A percentile compares a stretch with the other conserved stretches of the same genome.
Conservation (phyloP, 1,140 invertebrate species). For the Eurosta solidaginis region DNA sequence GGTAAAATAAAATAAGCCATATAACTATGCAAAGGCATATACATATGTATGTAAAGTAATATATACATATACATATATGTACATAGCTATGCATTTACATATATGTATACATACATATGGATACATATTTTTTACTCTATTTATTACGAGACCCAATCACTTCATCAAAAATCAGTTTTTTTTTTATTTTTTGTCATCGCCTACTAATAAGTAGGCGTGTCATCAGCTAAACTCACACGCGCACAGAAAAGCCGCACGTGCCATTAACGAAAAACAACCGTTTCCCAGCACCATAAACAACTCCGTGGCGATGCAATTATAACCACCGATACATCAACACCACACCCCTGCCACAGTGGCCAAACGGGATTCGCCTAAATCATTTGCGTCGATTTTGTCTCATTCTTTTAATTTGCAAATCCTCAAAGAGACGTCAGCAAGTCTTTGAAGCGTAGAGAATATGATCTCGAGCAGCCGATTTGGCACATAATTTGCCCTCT, state of each 20-base stretch:
- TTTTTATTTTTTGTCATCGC: slow-evolving; percentile 6
- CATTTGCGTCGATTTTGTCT: slow-evolving; percentile 16
- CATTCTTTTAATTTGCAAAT: slow-evolving; percentile 9
- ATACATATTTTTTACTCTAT: too few relatives aligned
- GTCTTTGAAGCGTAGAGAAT: not conserved
- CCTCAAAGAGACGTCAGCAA: not conserved
- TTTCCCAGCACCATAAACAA: slow-evolving; percentile 3
- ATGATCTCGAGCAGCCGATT: not conserved
- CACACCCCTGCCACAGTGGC: not conserved
- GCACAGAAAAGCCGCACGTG: not conserved
- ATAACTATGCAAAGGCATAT: too few relatives aligned
- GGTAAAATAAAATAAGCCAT: too few relatives aligned
- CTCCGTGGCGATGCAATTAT: not conserved
- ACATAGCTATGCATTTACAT: not conserved
- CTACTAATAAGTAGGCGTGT: slow-evolving; percentile 28
- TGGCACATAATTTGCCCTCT: not conserved
- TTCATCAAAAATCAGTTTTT: not conserved
- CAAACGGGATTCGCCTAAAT: not conserved
- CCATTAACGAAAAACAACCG: not conserved
- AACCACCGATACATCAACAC: not conserved
- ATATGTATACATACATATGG: not conserved
- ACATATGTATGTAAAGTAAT: too few relatives aligned
- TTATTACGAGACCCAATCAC: not conserved
- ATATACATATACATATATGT: too few relatives aligned
- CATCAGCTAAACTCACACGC: not conserved